phyloP scores from a whole-genome alignment of 2,113 vertebrate genomes.

The Pica pica region DNA sequence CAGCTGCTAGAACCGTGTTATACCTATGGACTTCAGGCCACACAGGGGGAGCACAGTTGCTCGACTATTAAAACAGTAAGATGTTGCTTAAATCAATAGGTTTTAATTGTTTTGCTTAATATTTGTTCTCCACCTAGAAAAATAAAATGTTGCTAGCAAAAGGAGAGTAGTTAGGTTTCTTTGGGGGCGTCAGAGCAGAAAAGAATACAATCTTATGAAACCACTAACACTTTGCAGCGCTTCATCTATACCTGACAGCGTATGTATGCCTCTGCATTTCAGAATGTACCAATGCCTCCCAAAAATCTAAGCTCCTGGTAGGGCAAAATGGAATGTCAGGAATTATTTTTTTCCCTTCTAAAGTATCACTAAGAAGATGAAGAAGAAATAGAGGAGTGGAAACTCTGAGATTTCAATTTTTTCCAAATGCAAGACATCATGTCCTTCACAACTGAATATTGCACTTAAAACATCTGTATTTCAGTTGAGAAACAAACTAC shows the following conservation, averaged over 20 bases:
- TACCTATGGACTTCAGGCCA: conserved; percentile 65
- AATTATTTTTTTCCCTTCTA: not conserved
- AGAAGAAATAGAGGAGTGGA: not conserved
- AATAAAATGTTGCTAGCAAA: not conserved
- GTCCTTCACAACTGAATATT: not conserved
- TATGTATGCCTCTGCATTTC: not conserved
- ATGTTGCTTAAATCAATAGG: not conserved
- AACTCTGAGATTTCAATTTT: not conserved
- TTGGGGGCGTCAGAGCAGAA: not conserved
- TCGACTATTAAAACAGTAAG: not conserved
- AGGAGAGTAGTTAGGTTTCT: not conserved
- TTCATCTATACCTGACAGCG: not conserved
- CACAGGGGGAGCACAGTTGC: conserved; percentile 51
- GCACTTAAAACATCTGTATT: not conserved
- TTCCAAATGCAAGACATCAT: not conserved
- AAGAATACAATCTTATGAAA: not conserved
- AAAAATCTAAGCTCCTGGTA: not conserved
- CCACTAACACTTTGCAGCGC: not conserved
- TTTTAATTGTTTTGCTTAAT: conserved; percentile 11
- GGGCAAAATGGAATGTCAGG: not conserved
- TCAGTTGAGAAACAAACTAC: not conserved
- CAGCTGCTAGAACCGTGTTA: conserved; percentile 63
- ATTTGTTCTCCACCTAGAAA: not conserved
- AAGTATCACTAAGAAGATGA: not conserved
- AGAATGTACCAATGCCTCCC: not conserved